phyloP scores from a whole-genome alignment of 2,888 invertebrate species.

The Axea sp. region DNA sequence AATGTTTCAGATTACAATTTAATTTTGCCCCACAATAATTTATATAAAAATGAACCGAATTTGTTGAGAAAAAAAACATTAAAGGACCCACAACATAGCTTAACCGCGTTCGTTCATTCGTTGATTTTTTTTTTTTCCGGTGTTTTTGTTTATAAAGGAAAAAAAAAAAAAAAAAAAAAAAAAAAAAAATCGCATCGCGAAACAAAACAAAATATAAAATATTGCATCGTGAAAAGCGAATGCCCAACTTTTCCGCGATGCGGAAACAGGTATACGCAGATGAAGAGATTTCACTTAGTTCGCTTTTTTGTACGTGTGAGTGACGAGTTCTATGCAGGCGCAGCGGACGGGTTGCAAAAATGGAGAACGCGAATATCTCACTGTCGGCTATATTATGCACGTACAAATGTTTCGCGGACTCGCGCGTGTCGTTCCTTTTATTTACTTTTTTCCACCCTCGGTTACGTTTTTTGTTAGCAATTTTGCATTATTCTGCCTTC shows the following conservation, averaged over 20 bases:
- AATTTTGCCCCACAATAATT: no score
- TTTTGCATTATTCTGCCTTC: constrained; percentile 10
- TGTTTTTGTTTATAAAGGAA: no score
- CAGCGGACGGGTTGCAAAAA: constrained; percentile 38
- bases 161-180: constrained; percentile 3
- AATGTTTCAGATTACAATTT: no score
- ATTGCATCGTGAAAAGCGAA: constrained; percentile 46
- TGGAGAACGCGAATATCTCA: constrained; percentile 51
- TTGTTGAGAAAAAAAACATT: no score
- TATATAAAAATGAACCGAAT: no score
- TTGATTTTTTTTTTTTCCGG: no score
- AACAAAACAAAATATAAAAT: constrained; percentile 41
- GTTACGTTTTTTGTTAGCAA: background rate
- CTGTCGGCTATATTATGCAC: constrained; percentile 50
- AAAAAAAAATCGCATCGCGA: background rate
- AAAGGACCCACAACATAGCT: no score
- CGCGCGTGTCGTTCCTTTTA: constrained; percentile 29
- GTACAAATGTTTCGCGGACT: constrained; percentile 50
- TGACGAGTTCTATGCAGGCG: constrained; percentile 49
- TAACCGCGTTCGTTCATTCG: no score
- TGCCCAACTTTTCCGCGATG: constrained; percentile 36
- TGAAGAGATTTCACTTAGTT: constrained; percentile 60
- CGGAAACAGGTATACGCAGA: constrained; percentile 52
- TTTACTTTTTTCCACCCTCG: constrained; percentile 9
- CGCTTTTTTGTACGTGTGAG: constrained; percentile 37